Evolutionary conservation across 2,888 invertebrate genomes (phyloP), one percentile per base, ranked within the genome.

Genomic region (Crocallis elinguaria): DNA sequence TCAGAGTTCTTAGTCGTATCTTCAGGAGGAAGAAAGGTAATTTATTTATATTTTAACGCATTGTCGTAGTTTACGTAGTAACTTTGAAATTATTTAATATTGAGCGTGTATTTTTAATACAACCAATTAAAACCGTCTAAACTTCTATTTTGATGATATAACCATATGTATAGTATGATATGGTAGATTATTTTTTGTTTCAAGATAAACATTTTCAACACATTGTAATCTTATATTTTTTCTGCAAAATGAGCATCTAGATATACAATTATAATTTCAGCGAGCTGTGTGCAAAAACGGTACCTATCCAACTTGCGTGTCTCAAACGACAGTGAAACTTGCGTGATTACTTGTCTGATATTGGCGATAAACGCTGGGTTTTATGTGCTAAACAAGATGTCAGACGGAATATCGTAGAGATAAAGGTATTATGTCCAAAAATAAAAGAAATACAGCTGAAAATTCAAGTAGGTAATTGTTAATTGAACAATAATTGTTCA

Each of bases 321-420:
- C 52, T 38, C 32, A 37, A 58, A 44, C 48, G 60, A 54, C 45
- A 69, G 71, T 67, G 71, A 76, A 73, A 74, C 59, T 72, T 49
- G 71, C 72, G 66, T 72, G 66, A 27, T 52, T n/a, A 11, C 14
- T 19, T 36, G 1, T 2, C n/a, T 25, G 32, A 33, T 25, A 19
- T 21, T 4, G 0, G 23, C 23, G 5, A 43, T 42, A 49, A 42
- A 23, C 25, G 33, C 16, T 33, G 17, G 11, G 27, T 1, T 35
- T 35, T 25, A 36, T 27, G 44, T 17, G 6, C 9, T 7, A 11
- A 21, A 21, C n/a, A 33, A 21, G 27, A 27, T 9, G 19, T 3
- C 7, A n/a, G n/a, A 29, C 27, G 25, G 12, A 1, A 8, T 21
- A 23, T 37, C 13, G 13, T 13, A 37, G 13, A 5, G 11, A 3